phyloP scores from a whole-genome alignment of 2,888 invertebrate genomes.

The Ctena decussata region DNA sequence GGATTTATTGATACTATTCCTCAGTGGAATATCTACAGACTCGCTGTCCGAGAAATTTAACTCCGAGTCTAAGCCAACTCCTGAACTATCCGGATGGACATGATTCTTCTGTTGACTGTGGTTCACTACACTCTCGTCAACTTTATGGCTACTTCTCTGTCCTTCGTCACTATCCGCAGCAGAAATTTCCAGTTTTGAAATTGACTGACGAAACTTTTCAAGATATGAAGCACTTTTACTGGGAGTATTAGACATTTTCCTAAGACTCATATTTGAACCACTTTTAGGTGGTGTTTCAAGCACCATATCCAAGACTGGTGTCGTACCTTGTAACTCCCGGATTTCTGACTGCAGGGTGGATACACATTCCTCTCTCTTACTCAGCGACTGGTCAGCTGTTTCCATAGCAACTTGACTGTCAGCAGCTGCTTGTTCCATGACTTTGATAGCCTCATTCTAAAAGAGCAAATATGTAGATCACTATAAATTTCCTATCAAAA shows the following conservation, averaged over 20 bases:
- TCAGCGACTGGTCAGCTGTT: conserved; percentile 74
- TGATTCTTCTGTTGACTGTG: too few relatives aligned
- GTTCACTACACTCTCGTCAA: too few relatives aligned
- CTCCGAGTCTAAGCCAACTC: conserved; percentile 54
- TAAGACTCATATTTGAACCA: background rate
- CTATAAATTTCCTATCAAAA: too few relatives aligned
- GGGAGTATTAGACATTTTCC: background rate
- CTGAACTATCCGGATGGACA: conserved; percentile 44
- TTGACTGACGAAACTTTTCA: conserved; percentile 46
- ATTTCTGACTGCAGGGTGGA: conserved; percentile 63
- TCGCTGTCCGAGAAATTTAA: conserved; percentile 51
- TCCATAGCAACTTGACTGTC: conserved; percentile 79
- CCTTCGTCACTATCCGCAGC: background rate
- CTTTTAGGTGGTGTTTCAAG: conserved; percentile 38
- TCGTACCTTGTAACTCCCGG: conserved; percentile 74
- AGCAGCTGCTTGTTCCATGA: conserved; percentile 88
- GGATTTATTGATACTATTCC: background rate
- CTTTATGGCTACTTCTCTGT: too few relatives aligned
- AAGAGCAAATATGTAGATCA: too few relatives aligned
- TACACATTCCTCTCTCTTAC: conserved; percentile 69
- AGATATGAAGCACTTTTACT: conserved; percentile 8
- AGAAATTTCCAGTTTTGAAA: conserved; percentile 53
- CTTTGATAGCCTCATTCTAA: conserved; percentile 74
- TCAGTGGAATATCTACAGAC: background rate
- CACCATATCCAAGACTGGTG: conserved; percentile 27